Evolutionary conservation across 1,140 invertebrate species (phyloP).

Genomic region (Acromyrmex echinatior): DNA sequence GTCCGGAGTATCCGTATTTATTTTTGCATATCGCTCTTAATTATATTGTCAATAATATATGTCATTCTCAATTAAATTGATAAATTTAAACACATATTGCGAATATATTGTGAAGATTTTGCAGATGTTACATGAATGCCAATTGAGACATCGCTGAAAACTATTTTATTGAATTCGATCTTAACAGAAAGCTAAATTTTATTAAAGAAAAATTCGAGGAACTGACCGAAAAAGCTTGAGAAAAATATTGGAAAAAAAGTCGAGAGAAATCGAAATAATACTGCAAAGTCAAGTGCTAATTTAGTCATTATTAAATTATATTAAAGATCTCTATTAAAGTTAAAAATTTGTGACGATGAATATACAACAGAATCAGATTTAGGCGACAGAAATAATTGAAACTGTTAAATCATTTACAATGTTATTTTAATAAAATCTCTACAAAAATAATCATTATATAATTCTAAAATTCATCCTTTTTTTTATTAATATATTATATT

Average conservation of each 20-base stretch:
- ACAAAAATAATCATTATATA: not conserved
- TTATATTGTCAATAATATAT: no score
- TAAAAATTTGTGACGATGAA: not conserved
- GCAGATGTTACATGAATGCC: not conserved
- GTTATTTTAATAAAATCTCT: not conserved
- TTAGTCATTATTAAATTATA: not conserved
- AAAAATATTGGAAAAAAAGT: not conserved
- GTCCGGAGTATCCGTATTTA: not conserved
- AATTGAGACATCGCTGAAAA: not conserved
- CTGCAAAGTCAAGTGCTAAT: not conserved
- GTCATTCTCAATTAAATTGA: not conserved
- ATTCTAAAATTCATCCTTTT: not conserved
- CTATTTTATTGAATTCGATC: not conserved
- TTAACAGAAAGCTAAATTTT: not conserved
- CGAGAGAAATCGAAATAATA: not conserved
- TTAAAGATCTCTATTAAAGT: not conserved
- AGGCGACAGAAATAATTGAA: not conserved
- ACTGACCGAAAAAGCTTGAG: not conserved
- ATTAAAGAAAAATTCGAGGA: slow-evolving; percentile 1
- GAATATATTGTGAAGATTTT: not conserved
- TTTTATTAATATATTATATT: slow-evolving; percentile 8
- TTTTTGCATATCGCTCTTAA: not conserved
- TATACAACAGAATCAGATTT: slow-evolving; percentile 1
- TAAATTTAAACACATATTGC: not conserved
- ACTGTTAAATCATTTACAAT: not conserved